phyloP scores from a whole-genome alignment of 2,888 invertebrate genomes.

The Pseudoips prasinana region DNA sequence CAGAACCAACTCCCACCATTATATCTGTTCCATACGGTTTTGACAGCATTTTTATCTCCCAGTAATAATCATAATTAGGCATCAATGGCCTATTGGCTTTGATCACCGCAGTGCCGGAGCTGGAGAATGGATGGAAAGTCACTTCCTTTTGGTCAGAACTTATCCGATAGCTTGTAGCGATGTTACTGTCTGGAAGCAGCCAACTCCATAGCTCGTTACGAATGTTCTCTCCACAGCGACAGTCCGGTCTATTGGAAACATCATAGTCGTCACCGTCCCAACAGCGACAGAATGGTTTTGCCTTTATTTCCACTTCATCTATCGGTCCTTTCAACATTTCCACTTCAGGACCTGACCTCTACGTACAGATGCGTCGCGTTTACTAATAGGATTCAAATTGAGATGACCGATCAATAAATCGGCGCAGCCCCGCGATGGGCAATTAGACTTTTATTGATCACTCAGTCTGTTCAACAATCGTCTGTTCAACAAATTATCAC shows the following conservation, averaged over 20 bases:
- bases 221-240: conserved; percentile 20
- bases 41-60: conserved; percentile 93
- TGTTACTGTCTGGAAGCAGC: background rate
- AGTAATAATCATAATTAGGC: conserved; percentile 89
- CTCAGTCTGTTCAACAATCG: too few relatives aligned
- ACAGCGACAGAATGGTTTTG: conserved; percentile 13
- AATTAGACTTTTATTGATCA: too few relatives aligned
- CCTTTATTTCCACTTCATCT: conserved; percentile 6
- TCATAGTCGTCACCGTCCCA: conserved; percentile 6
- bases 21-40: conserved; percentile 93
- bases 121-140: conserved; percentile 90
- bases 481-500: too few relatives aligned
- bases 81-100: conserved; percentile 85
- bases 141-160: conserved; percentile 82
- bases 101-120: conserved; percentile 90
- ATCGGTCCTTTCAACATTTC: background rate
- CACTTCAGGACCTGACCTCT: too few relatives aligned
- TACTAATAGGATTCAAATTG: too few relatives aligned
- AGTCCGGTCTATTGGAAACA: conserved; percentile 8
- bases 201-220: conserved; percentile 11
- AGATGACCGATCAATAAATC: too few relatives aligned
- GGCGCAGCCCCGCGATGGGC: too few relatives aligned
- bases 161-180: conserved; percentile 9
- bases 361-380: too few relatives aligned
- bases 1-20: conserved; percentile 20